These are phyloP conservation scores for Rhopalosiphum nymphaeae DNA, from an alignment of 2,888 invertebrate genomes.

Conservation along the genomic window DNA sequence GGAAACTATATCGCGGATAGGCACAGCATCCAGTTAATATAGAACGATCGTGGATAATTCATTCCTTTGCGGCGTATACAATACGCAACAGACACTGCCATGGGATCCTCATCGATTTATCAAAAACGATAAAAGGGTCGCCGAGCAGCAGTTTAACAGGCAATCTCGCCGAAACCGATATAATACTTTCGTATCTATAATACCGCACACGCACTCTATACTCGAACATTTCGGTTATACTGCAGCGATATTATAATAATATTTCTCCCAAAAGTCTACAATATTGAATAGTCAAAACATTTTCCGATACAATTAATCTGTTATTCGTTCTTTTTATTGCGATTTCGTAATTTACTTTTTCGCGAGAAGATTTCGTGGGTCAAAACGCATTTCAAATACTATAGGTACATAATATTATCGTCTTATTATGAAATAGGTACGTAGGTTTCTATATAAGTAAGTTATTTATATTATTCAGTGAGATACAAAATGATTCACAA, in stretches of 20 bases:
- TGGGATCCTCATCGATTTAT: conserved; percentile 54
- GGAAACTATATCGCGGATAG: not conserved
- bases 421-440: not conserved
- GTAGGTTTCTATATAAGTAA: not conserved
- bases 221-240: conserved; percentile 22
- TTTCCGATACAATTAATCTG: not conserved
- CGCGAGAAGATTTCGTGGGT: not conserved
- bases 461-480: not conserved
- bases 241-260: not conserved
- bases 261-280: not conserved
- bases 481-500: not conserved
- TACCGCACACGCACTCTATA: not conserved
- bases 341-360: not conserved
- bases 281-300: not conserved
- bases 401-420: not conserved
- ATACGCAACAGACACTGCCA: not conserved
- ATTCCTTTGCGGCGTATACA: not conserved
- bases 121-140: conserved; percentile 57
- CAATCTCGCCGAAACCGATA: conserved; percentile 46
- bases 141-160: conserved; percentile 37
- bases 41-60: conserved; percentile 36
- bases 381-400: not conserved
- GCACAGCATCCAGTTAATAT: conserved; percentile 26
- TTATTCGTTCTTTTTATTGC: not conserved
- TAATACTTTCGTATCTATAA: conserved; percentile 14